These are phyloP conservation scores for Chrysopa pallens DNA, from an alignment of 1,140 invertebrate genomes.

Conservation along the genomic window DNA sequence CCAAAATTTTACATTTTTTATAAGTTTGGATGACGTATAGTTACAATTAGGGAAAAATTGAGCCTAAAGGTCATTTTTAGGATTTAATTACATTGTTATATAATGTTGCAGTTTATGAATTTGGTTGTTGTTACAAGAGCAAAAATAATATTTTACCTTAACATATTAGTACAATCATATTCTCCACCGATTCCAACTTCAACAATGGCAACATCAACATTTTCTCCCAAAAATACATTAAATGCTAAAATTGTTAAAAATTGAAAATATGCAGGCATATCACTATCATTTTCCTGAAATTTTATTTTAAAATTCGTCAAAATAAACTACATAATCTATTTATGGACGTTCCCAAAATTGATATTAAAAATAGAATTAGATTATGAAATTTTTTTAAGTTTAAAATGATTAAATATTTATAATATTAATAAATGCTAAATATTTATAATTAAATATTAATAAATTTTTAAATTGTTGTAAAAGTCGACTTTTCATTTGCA, in stretches of 20 bases:
- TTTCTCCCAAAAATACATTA: conserved; percentile 69
- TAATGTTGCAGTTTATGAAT: not conserved
- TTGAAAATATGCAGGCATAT: conserved; percentile 88
- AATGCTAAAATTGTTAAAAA: conserved; percentile 88
- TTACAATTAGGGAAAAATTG: too few species aligned
- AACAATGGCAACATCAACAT: conserved; percentile 82
- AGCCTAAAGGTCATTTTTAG: not conserved
- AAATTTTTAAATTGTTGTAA: too few species aligned
- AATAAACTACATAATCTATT: too few species aligned
- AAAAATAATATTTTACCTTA: conserved; percentile 52
- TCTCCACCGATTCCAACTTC: conserved; percentile 97
- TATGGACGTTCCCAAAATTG: not conserved
- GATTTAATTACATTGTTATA: not conserved
- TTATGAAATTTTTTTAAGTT: too few species aligned
- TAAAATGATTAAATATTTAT: too few species aligned
- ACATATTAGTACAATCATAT: conserved; percentile 85
- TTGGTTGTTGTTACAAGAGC: not conserved
- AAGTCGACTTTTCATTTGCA: too few species aligned
- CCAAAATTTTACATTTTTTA: too few species aligned
- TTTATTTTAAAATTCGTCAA: conserved; percentile 10
- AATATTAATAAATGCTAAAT: too few species aligned
- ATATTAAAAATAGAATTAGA: too few species aligned
- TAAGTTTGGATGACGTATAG: too few species aligned
- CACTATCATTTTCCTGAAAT: conserved; percentile 33
- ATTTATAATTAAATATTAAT: too few species aligned